Evolutionary conservation across 2,888 invertebrate genomes (phyloP).

Genomic region (Drosophila recens): DNA sequence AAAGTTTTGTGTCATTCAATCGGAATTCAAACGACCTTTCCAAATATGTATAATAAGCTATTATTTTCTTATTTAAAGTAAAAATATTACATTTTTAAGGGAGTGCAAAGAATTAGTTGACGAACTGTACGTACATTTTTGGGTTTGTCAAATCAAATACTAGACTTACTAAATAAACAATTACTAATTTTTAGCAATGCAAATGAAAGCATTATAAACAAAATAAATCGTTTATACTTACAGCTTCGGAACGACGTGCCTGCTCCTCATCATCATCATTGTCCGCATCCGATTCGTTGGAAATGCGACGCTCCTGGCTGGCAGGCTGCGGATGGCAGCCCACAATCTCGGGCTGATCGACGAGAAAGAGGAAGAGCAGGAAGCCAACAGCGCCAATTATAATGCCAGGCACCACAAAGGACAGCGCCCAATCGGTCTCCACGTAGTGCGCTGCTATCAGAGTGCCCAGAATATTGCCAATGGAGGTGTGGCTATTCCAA

Average conservation of each 20-base stretch:
- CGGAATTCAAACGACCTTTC: no score
- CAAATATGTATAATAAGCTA: no score
- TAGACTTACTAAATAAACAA: neutral
- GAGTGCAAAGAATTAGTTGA: no score
- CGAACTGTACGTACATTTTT: neutral
- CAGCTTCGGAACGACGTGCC: conserved; percentile 57
- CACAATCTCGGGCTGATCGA: conserved; percentile 92
- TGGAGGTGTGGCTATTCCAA: conserved; percentile 98
- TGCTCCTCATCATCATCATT: conserved; percentile 68
- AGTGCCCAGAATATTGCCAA: conserved; percentile 96
- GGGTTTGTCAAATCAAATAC: neutral
- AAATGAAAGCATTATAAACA: neutral
- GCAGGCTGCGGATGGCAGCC: conserved; percentile 85
- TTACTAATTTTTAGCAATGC: no score
- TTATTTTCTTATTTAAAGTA: no score
- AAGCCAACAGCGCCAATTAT: conserved; percentile 91
- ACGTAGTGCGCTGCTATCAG: conserved; percentile 95
- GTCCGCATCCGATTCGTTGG: conserved; percentile 85
- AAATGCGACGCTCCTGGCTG: conserved; percentile 55
- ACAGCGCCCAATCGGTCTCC: conserved; percentile 94
- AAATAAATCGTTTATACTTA: conserved; percentile 42
- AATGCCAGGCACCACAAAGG: conserved; percentile 95
- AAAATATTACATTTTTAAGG: no score
- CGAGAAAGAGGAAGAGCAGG: conserved; percentile 92
- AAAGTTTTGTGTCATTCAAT: no score